phyloP scores from a whole-genome alignment of 1,140 invertebrate species.

The Drosophila truncata region DNA sequence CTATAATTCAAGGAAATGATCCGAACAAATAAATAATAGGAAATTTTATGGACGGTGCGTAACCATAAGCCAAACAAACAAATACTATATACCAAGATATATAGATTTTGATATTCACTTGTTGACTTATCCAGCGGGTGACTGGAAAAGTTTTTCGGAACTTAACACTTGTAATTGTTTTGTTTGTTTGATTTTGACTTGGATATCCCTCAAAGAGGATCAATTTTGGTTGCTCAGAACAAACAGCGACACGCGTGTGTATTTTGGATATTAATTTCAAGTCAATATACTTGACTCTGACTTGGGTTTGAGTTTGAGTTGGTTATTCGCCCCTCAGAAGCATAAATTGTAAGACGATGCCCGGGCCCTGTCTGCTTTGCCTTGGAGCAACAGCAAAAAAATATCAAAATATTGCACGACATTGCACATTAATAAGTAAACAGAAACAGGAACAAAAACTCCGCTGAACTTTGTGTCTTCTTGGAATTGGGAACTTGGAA shows the following conservation, averaged over 20 bases:
- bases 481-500: constrained; percentile 31
- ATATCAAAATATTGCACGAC: constrained; percentile 71
- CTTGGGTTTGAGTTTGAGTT: constrained; percentile 18
- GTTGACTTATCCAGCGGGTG: constrained; percentile 12
- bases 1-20: constrained; percentile 47
- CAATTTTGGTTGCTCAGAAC: constrained; percentile 6
- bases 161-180: constrained; percentile 13
- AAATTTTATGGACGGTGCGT: constrained; percentile 6
- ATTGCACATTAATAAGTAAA: constrained; percentile 70
- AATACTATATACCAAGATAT: constrained; percentile 13
- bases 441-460: constrained; percentile 26
- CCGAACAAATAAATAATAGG: constrained; percentile 37
- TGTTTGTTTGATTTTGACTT: constrained; percentile 31
- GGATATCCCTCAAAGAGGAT: constrained; percentile 10
- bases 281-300: constrained; percentile 1
- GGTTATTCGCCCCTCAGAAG: constrained; percentile 27
- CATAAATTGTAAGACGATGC: constrained; percentile 46
- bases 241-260: constrained; percentile 15
- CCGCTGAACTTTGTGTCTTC: constrained; percentile 19
- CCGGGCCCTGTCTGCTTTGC: constrained; percentile 8
- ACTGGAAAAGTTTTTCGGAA: constrained; percentile 40
- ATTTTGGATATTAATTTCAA: constrained; percentile 37
- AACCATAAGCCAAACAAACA: constrained; percentile 23
- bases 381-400: constrained; percentile 18
- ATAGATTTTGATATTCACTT: constrained; percentile 25